These are phyloP conservation scores for Drosophila parthenogenetica DNA, from an alignment of 2,888 invertebrate genomes.

Conservation along the genomic window DNA sequence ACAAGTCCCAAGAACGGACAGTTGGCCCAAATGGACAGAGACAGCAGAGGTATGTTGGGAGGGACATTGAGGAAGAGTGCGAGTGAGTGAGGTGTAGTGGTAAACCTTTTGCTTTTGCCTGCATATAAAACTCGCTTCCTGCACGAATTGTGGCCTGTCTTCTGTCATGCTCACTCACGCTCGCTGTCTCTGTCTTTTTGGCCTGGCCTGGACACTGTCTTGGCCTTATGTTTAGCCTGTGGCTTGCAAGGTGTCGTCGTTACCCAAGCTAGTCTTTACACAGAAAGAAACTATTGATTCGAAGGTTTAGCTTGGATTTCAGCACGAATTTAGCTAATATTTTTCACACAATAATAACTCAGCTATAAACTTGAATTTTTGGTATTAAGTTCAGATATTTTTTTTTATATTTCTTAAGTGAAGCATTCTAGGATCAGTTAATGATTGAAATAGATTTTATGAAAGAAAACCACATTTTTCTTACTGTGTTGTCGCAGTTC, in stretches of 20 bases:
- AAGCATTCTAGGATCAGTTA: too few relatives aligned
- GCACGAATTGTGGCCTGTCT: conserved; percentile 67
- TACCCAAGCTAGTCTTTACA: conserved; percentile 28
- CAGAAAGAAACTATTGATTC: too few relatives aligned
- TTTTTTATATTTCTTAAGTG: too few relatives aligned
- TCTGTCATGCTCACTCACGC: conserved; percentile 15
- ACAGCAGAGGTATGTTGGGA: background rate
- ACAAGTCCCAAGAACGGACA: conserved; percentile 61
- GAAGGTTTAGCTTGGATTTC: too few relatives aligned
- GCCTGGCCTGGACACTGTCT: conserved; percentile 28
- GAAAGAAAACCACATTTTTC: too few relatives aligned
- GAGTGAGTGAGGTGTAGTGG: conserved; percentile 25
- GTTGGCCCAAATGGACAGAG: conserved; percentile 1
- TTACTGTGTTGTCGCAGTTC: conserved; percentile 21
- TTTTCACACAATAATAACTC: too few relatives aligned
- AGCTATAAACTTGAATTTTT: too few relatives aligned
- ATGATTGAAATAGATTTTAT: too few relatives aligned
- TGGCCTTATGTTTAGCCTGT: conserved; percentile 38
- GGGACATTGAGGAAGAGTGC: background rate
- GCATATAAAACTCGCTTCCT: conserved; percentile 76
- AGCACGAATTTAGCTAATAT: too few relatives aligned
- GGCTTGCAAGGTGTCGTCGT: conserved; percentile 71
- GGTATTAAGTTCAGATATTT: too few relatives aligned
- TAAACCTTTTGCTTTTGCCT: conserved; percentile 76
- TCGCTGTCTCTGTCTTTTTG: conserved; percentile 3